These are phyloP conservation scores for Drosophila burlai DNA, from an alignment of 1,140 invertebrate genomes.

Conservation along the genomic window DNA sequence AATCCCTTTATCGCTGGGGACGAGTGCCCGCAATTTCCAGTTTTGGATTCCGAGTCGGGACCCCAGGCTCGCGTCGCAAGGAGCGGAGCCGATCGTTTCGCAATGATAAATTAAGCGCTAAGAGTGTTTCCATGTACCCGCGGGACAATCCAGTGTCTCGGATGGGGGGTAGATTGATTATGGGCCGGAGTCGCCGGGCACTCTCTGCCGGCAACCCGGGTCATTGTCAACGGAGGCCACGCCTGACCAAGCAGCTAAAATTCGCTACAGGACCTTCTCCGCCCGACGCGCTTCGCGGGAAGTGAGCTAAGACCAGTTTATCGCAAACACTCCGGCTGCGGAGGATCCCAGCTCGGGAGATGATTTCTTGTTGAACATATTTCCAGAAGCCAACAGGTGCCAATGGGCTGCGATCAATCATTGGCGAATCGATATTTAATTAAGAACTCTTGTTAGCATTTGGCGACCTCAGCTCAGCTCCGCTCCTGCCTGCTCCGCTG, in stretches of 20 bases:
- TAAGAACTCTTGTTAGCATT: constrained; percentile 85
- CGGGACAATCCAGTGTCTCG: constrained; percentile 81
- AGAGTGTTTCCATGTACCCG: constrained; percentile 82
- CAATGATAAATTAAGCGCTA: constrained; percentile 85
- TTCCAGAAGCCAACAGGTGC: constrained; percentile 85
- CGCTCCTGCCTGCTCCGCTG: constrained; percentile 2
- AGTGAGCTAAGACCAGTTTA: constrained; percentile 76
- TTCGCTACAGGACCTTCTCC: constrained; percentile 68
- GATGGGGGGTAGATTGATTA: constrained; percentile 79
- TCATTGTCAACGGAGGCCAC: constrained; percentile 76
- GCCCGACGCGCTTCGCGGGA: constrained; percentile 55
- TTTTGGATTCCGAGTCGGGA: constrained; percentile 20
- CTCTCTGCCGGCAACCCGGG: constrained; percentile 6
- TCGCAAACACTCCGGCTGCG: constrained; percentile 47
- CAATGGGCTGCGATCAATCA: constrained; percentile 84
- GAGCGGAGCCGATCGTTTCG: constrained; percentile 75
- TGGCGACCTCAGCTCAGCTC: constrained; percentile 46
- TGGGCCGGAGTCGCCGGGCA: constrained; percentile 33
- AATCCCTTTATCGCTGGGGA: constrained; percentile 77
- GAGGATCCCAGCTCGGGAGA: constrained; percentile 53
- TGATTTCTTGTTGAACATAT: constrained; percentile 83
- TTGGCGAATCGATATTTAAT: constrained; percentile 84
- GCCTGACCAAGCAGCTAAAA: constrained; percentile 66
- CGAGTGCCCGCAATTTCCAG: constrained; percentile 62
- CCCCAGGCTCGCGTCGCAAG: constrained; percentile 6